Percentiles rank a stretch among this genome's conserved stretches.
Evolutionary conservation across 37 sponge, comb jelly and placozoan species (phyloP).

Genomic region (Hexactinellida sp.): DNA sequence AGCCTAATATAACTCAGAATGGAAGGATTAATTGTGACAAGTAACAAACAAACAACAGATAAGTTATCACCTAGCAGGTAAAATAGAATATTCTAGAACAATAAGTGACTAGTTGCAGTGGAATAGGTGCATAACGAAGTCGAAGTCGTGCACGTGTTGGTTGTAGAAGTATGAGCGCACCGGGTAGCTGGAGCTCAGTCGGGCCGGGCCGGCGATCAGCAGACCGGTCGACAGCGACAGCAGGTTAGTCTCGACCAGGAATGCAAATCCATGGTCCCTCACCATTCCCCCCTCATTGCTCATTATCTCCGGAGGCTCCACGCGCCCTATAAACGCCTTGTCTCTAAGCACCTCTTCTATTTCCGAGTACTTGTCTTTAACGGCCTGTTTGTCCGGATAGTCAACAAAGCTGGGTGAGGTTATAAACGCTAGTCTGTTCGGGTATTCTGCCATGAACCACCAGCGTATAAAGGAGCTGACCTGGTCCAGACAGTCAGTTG

Average conservation of each 20-base stretch:
- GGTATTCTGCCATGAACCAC: not conserved
- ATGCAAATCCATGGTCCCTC: not conserved
- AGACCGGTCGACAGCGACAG: slow-evolving; percentile 27
- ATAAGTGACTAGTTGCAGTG: not conserved
- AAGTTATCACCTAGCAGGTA: no score
- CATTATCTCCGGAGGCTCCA: not conserved
- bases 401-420: not conserved
- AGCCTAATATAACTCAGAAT: no score
- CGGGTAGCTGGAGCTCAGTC: not conserved
- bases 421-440: not conserved
- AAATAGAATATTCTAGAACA: not conserved
- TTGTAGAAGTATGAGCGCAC: not conserved
- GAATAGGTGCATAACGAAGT: not conserved
- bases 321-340: not conserved
- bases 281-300: not conserved
- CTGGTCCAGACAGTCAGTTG: not conserved
- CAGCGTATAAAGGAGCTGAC: not conserved
- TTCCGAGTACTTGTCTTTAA: not conserved
- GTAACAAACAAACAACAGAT: not conserved
- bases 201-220: slow-evolving; percentile 29
- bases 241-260: not conserved
- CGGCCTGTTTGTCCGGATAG: not conserved
- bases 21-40: not conserved
- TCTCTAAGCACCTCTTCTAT: not conserved
- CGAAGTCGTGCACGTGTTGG: not conserved